A percentile compares a stretch with the other conserved stretches of the same genome.
Conservation (phyloP, 2,888 invertebrate species). For the Sphecodes monilicornis region DNA sequence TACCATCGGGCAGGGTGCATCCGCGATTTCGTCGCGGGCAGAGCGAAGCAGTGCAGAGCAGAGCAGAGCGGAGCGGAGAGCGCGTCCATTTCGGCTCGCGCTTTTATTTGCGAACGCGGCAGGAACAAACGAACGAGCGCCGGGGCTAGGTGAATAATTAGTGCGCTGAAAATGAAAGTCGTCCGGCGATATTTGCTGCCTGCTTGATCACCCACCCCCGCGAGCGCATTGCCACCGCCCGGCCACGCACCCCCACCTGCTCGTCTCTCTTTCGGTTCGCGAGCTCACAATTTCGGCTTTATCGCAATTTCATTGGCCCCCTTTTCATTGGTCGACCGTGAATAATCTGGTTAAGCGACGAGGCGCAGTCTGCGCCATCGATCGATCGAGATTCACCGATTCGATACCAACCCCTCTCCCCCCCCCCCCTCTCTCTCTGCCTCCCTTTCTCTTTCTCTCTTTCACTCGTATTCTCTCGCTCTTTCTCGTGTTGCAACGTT, state of each 20-base stretch:
- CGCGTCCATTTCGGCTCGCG: slow-evolving; percentile 65
- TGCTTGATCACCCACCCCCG: slow-evolving; percentile 65
- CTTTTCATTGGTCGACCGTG: slow-evolving; percentile 72
- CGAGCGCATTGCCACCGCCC: not conserved
- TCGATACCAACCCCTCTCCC: slow-evolving; percentile 48
- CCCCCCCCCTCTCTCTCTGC: not conserved
- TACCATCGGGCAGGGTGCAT: slow-evolving; percentile 9
- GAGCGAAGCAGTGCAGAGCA: not conserved
- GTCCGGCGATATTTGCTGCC: slow-evolving; percentile 79
- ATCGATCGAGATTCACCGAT: slow-evolving; percentile 64
- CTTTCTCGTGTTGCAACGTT: not conserved
- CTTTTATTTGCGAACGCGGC: slow-evolving; percentile 74
- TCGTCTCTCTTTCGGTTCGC: slow-evolving; percentile 34
- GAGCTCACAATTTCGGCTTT: slow-evolving; percentile 73
- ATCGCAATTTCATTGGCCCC: slow-evolving; percentile 78
- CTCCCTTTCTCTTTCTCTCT: not conserved
- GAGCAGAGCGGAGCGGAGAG: not conserved
- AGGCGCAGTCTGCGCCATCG: slow-evolving; percentile 45
- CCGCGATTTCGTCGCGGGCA: slow-evolving; percentile 53
- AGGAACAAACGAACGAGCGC: slow-evolving; percentile 78
- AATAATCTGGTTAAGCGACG: slow-evolving; percentile 73
- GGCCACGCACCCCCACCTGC: not conserved
- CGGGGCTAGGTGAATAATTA: slow-evolving; percentile 79
- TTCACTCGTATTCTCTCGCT: not conserved
- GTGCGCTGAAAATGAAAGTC: slow-evolving; percentile 81